Evolutionary conservation across 2,797 vertebrate genomes (phyloP).

Genomic region (Dendrocincla tyrannina): DNA sequence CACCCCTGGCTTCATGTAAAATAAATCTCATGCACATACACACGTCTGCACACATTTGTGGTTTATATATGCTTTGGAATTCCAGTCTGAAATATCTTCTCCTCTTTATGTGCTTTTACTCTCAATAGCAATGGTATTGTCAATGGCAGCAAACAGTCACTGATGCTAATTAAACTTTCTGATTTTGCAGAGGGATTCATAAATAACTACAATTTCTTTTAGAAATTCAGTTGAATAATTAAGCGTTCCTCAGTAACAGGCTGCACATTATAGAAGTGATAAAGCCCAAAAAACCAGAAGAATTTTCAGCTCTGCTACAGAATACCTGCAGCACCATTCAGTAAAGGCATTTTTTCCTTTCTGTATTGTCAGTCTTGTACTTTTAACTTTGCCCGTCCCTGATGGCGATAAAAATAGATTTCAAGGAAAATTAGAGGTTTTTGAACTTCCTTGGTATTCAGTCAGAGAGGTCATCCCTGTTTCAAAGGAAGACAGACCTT

Average conservation of each 20-base stretch:
- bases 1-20: background rate
- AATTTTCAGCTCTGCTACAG: background rate
- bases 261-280: background rate
- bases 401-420: conserved; percentile 34
- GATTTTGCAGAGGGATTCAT: background rate
- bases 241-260: background rate
- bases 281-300: background rate
- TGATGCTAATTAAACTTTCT: background rate
- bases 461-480: background rate
- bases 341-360: background rate
- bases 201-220: background rate
- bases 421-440: conserved; percentile 34
- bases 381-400: background rate
- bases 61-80: background rate
- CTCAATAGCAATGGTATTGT: background rate
- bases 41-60: background rate
- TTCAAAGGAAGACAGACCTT: background rate
- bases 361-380: background rate
- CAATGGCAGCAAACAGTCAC: background rate
- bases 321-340: background rate
- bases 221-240: background rate
- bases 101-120: background rate
- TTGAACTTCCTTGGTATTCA: background rate
- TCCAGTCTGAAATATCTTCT: background rate
- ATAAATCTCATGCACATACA: background rate